Evolutionary conservation across 2,888 invertebrate species (phyloP), one percentile per base, ranked within the genome.

Genomic region (Calliphora vomitoria): DNA sequence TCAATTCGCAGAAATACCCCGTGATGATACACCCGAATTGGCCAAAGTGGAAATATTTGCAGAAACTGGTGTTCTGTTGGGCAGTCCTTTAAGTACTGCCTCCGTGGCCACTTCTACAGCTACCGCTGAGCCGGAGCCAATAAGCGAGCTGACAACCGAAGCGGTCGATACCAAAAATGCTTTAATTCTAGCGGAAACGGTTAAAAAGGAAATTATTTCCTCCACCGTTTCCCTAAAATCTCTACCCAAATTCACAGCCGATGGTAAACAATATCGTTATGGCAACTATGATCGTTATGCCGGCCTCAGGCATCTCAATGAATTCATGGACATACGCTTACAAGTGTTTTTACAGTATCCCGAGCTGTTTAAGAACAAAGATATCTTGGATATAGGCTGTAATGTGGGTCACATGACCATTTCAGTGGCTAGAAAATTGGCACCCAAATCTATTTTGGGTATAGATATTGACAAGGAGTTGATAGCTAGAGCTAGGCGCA

Each of bases 271-370:
- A 92, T 99, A 98, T 94, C 97, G 98, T 91, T 98, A 97, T 94
- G 99, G 99, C 82, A 99, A 99, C 94, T 99, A 99, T 94, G 97
- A 98, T 93, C 96, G 98, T 94, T 99, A 99, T 94, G 98, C 99
- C 92, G 99, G 99, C 31, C 98, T 99, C 92, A 95, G 99, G 50
- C 98, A 98, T 94, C 95, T 96, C 31, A 96, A 97, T 90, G 95
- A 96, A 58, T 97, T 96, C 91, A 95, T 96, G 91, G 99, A 99
- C 93, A 95, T 96, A 64, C 95, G 99, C 76, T 94, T 99, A 89
- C 96, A 96, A 91, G 96, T 97, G 81, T 97, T 99, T 91, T 95
- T 95, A 85, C 95, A 96, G 91, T 96, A 97, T 90, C 94, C 95
- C 62, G 97, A 98, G 90, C 95, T 99, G 92, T 99, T 99, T 93